These are phyloP conservation scores for Thymallus thymallus DNA, from an alignment of 2,113 vertebrate genomes.

Conservation along the genomic window DNA sequence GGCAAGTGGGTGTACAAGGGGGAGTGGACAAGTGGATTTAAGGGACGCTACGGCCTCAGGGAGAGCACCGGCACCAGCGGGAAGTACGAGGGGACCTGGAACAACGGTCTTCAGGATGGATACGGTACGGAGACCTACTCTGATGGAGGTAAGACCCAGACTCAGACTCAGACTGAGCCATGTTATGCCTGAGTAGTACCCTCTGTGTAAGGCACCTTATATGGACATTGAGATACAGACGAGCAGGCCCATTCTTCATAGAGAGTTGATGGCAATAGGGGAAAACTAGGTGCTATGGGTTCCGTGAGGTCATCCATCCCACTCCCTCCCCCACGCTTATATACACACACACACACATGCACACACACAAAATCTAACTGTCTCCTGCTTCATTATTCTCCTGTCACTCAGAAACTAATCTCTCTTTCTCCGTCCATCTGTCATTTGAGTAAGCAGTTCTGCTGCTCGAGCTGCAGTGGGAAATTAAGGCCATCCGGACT, in stretches of 20 bases:
- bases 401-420: not conserved
- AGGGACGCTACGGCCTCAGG: constrained; percentile 96
- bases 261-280: not conserved
- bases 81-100: constrained; percentile 98
- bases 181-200: not conserved
- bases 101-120: constrained; percentile 97
- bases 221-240: not conserved
- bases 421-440: not conserved
- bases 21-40: constrained; percentile 98
- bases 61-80: constrained; percentile 92
- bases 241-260: not conserved
- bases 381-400: too few species aligned
- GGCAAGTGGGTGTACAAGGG: constrained; percentile 99
- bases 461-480: constrained; percentile 11
- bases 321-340: not conserved
- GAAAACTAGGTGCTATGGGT: not conserved
- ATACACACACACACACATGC: not conserved
- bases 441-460: constrained; percentile 5
- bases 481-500: constrained; percentile 35
- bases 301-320: not conserved
- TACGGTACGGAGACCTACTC: constrained; percentile 98
- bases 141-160: constrained; percentile 88
- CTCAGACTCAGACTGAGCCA: not conserved
- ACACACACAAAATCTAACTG: too few species aligned
- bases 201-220: not conserved